A percentile compares a stretch with the other conserved stretches of the same genome.
Conservation (phyloP, 2,113 vertebrate genomes). For the Spheniscus mendiculus region DNA sequence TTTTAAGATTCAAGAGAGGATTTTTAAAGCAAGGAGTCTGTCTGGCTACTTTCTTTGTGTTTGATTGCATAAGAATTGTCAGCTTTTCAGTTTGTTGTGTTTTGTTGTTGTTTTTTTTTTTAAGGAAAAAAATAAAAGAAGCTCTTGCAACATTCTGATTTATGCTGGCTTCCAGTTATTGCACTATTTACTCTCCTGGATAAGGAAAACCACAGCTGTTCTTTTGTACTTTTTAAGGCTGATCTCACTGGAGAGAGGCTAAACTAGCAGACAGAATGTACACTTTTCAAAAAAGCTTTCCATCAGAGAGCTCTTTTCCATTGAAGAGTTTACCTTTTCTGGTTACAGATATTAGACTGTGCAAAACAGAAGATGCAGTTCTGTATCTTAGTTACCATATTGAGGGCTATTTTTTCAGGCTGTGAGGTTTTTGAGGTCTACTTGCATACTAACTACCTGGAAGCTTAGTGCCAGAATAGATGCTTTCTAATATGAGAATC, state of each 20-base stretch:
- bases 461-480: neutral
- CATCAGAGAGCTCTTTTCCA: neutral
- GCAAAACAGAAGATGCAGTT: neutral
- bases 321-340: neutral
- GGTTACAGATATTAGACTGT: neutral
- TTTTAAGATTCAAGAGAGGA: neutral
- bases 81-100: neutral
- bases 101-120: neutral
- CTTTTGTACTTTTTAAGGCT: neutral
- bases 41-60: neutral
- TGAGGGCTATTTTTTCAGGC: neutral
- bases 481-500: neutral
- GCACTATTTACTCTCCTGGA: slow-evolving; percentile 9
- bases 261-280: neutral
- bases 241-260: neutral
- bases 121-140: neutral
- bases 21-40: slow-evolving; percentile 8
- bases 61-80: slow-evolving; percentile 58
- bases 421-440: neutral
- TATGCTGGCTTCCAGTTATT: slow-evolving; percentile 16
- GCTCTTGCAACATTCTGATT: slow-evolving; percentile 37
- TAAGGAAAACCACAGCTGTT: neutral
- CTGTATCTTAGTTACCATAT: neutral
- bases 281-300: neutral
- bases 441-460: neutral